Conservation (phyloP, 2,888 invertebrate species). For the Lasioglossum vierecki region DNA sequence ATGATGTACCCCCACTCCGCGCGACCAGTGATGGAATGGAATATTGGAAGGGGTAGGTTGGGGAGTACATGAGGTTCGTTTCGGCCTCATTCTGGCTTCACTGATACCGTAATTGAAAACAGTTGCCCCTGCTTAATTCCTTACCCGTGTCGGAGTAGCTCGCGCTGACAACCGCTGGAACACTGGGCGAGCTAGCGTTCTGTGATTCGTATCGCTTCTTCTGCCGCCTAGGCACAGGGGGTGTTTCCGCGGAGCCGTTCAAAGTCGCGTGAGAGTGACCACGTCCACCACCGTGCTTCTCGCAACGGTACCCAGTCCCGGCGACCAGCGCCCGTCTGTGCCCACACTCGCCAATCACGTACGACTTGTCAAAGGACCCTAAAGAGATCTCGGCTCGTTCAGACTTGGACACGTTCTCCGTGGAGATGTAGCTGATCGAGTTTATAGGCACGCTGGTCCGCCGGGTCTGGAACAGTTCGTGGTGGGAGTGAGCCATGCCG, state of each 20-base stretch:
- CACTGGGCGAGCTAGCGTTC: constrained; percentile 82
- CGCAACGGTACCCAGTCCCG: constrained; percentile 80
- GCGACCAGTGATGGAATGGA: too few relatives aligned
- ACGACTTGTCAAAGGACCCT: constrained; percentile 75
- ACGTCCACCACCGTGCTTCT: constrained; percentile 78
- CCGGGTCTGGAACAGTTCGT: constrained; percentile 80
- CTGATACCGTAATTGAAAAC: not conserved
- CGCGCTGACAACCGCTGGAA: constrained; percentile 78
- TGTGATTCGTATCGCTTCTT: constrained; percentile 76
- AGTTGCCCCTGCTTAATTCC: not conserved
- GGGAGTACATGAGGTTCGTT: too few relatives aligned
- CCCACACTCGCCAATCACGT: constrained; percentile 80
- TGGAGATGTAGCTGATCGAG: constrained; percentile 81
- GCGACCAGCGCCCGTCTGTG: constrained; percentile 73
- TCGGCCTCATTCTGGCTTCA: too few relatives aligned
- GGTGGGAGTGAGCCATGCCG: constrained; percentile 79
- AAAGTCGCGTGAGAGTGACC: constrained; percentile 73
- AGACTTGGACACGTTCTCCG: constrained; percentile 78
- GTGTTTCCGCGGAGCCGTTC: constrained; percentile 78
- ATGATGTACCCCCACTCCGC: too few relatives aligned
- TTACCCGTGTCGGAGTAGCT: constrained; percentile 81
- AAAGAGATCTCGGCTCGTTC: constrained; percentile 71
- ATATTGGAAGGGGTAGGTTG: too few relatives aligned
- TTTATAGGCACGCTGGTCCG: constrained; percentile 80
- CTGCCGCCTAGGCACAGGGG: constrained; percentile 70